Evolutionary conservation across 1,140 invertebrate species (phyloP).

Genomic region (Drosophila fuyamai): DNA sequence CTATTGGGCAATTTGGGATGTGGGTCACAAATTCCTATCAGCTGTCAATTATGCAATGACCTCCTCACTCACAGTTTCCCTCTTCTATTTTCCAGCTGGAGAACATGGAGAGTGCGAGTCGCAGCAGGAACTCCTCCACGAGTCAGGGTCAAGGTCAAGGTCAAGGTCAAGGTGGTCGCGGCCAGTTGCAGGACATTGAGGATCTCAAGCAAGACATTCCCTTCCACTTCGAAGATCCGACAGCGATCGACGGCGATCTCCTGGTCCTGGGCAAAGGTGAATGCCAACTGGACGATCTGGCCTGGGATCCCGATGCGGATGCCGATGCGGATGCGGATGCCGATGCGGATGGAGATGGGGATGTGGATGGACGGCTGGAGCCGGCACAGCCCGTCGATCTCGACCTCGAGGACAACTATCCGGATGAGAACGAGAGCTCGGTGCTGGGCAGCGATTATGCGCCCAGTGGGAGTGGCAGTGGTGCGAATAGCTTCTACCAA

Average conservation of each 20-base stretch:
- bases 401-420: conserved; percentile 56
- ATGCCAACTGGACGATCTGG: conserved; percentile 31
- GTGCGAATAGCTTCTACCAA: conserved; percentile 65
- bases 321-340: conserved; percentile 14
- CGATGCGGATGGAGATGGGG: conserved; percentile 15
- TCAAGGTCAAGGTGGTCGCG: conserved; percentile 12
- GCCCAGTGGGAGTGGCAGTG: conserved; percentile 36
- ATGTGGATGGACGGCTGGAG: conserved; percentile 6
- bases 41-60: neutral
- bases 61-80: neutral
- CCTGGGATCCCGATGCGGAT: conserved; percentile 28
- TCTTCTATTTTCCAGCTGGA: conserved; percentile 25
- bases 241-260: conserved; percentile 15
- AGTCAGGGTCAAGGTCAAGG: conserved; percentile 10
- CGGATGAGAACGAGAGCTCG: conserved; percentile 57
- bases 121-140: conserved; percentile 41
- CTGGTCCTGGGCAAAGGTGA: conserved; percentile 32
- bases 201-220: conserved; percentile 81
- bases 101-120: conserved; percentile 45
- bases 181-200: conserved; percentile 46
- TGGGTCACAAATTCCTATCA: neutral
- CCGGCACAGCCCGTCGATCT: neutral
- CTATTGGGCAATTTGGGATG: neutral
- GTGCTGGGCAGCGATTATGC: conserved; percentile 54
- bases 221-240: conserved; percentile 56